Percentiles rank a stretch among this genome's conserved stretches.
phyloP scores from a whole-genome alignment of 2,797 vertebrate species.

The Sphenodon punctatus region DNA sequence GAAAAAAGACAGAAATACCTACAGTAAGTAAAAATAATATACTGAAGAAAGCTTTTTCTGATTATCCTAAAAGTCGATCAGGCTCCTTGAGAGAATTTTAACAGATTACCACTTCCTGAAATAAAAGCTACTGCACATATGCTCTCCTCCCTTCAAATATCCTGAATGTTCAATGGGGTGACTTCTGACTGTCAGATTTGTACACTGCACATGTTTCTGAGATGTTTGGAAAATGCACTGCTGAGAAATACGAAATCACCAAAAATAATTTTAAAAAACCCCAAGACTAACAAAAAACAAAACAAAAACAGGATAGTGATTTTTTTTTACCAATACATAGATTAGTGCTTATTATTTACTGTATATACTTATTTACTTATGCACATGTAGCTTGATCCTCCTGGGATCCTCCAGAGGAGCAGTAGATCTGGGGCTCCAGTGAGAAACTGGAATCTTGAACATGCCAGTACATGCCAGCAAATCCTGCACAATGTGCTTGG shows the following conservation, averaged over 20 bases:
- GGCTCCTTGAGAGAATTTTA: slow-evolving; percentile 25
- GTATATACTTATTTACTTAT: too few relatives aligned
- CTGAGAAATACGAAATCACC: slow-evolving; percentile 24
- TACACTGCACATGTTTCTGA: not conserved
- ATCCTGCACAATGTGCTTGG: too few relatives aligned
- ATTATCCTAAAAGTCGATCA: slow-evolving; percentile 37
- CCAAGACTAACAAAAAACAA: too few relatives aligned
- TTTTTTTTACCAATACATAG: not conserved
- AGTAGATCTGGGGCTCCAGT: too few relatives aligned
- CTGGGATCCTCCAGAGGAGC: too few relatives aligned
- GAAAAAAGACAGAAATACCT: slow-evolving; percentile 56
- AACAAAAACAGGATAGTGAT: not conserved
- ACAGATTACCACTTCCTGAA: slow-evolving; percentile 40
- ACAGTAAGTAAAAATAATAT: slow-evolving; percentile 39
- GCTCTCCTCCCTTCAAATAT: slow-evolving; percentile 3
- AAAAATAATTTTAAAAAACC: slow-evolving; percentile 32
- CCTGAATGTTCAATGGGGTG: not conserved
- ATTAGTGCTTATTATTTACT: not conserved
- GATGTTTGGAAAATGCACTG: not conserved
- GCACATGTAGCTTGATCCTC: too few relatives aligned
- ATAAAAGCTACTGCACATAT: slow-evolving; percentile 28
- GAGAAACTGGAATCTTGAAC: too few relatives aligned
- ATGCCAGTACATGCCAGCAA: too few relatives aligned
- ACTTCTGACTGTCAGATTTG: slow-evolving; percentile 11
- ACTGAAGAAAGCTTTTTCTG: slow-evolving; percentile 45